These are phyloP conservation scores for Atethmia centrago DNA, from an alignment of 2,888 invertebrate species.

Conservation along the genomic window DNA sequence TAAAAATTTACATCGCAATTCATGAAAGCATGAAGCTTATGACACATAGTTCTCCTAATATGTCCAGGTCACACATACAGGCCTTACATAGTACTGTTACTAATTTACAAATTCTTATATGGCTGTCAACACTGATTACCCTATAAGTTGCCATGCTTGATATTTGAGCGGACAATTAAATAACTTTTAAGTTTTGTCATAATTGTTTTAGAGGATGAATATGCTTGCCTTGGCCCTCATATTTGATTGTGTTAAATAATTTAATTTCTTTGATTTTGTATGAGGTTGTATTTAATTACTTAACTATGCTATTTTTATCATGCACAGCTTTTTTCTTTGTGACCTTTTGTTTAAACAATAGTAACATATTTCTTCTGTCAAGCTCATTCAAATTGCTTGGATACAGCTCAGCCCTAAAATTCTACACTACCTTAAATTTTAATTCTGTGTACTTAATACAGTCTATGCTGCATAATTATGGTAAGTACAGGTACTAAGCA, in stretches of 20 bases:
- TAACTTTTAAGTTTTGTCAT: slow-evolving; percentile 54
- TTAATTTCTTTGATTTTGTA: slow-evolving; percentile 21
- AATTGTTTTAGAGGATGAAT: slow-evolving; percentile 39
- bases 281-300: slow-evolving; percentile 38
- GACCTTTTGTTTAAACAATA: too few relatives aligned
- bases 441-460: neutral
- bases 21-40: slow-evolving; percentile 65
- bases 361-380: neutral
- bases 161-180: slow-evolving; percentile 63
- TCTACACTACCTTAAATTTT: neutral
- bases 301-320: neutral
- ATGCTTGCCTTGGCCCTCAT: slow-evolving; percentile 49
- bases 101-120: slow-evolving; percentile 72
- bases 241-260: slow-evolving; percentile 26
- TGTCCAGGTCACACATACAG: slow-evolving; percentile 63
- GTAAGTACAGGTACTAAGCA: neutral
- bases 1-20: slow-evolving; percentile 51
- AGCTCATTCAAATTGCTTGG: neutral
- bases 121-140: slow-evolving; percentile 69
- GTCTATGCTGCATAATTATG: neutral
- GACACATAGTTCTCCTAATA: slow-evolving; percentile 69
- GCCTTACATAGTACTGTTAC: slow-evolving; percentile 66
- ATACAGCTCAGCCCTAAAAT: neutral
- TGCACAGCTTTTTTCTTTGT: neutral
- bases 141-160: slow-evolving; percentile 56